Base-by-base conservation (phyloP, 2,888 invertebrate species). In the Ephialtes manifestator region DNA sequence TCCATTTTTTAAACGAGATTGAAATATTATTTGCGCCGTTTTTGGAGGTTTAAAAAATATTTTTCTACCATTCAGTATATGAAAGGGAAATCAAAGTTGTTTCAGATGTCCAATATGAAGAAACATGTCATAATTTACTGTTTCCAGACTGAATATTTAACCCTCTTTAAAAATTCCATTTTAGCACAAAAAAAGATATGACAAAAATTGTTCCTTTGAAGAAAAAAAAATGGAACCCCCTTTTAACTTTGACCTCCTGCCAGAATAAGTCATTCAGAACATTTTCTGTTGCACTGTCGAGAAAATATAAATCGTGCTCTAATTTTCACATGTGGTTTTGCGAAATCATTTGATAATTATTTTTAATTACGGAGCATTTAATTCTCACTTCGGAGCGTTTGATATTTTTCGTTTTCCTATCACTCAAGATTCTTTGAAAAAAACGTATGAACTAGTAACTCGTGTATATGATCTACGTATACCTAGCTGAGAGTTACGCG, bases 351-450 rank as follows among this genome's bases (percentile, higher is more conserved):
- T 60, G 46, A 71, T 53, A 77, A 24, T 76, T 28, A 24, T 65
- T 55, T 76, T 71, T 48, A 82, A 82, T 77, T 82, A 71, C 15
- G 24, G 35, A 63, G 58, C 53, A n/a, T n/a, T n/a, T n/a, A n/a
- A n/a, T 46, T 51, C 15, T 11, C 39, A 31, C 24, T 24, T 13
- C 18, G 51, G 24, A 28, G 20, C 58, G 35, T 81, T 68, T 75
- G 51, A 46, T 75, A 15, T 60, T 60, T 81, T 24, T 46, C 58
- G 20, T 18, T n/a, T 13, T 24, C 18, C 18, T 0, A 13, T 20
- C 15, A 1, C 51, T 51, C 2, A 13, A 35, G 31, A 39, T 76
- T 4, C 51, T 51, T n/a, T n/a, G n/a, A n/a, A 51, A 51, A n/a
- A 51, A 51, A 53, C n/a, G 4, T 65, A 39, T 46, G 11, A 51